A percentile compares a stretch with the other conserved stretches of the same genome.
Evolutionary conservation across 2,888 invertebrate genomes (phyloP).

Genomic region (Hypercompe scribonia): DNA sequence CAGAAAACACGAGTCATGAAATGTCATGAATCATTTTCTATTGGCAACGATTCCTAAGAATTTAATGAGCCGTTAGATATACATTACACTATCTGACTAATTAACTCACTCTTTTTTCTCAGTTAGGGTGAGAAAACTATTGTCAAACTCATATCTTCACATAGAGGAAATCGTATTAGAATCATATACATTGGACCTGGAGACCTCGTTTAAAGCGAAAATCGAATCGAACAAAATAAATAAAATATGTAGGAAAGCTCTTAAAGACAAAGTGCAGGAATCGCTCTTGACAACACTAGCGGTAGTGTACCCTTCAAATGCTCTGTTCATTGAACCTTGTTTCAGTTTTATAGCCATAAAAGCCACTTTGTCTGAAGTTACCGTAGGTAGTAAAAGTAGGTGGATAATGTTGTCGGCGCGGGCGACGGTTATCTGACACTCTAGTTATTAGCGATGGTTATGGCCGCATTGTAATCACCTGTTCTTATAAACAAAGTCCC

Average conservation of each 20-base stretch:
- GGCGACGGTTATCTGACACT: constrained; percentile 50
- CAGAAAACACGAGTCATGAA: background rate
- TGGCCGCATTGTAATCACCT: constrained; percentile 36
- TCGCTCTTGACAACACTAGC: background rate
- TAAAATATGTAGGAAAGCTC: background rate
- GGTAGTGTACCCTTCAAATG: background rate
- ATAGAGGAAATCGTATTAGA: too few species aligned
- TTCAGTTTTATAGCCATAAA: constrained; percentile 36
- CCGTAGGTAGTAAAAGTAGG: constrained; percentile 22
- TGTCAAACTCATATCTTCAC: background rate
- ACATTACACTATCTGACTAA: background rate
- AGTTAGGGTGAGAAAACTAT: background rate
- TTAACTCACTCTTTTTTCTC: background rate
- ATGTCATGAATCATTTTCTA: too few species aligned
- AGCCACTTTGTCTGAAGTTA: constrained; percentile 34
- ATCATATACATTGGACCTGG: too few species aligned
- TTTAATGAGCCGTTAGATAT: background rate
- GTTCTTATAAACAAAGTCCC: constrained; percentile 42
- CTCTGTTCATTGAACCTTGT: constrained; percentile 26
- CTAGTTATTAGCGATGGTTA: constrained; percentile 33
- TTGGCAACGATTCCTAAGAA: background rate
- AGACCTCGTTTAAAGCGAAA: too few species aligned
- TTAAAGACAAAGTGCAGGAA: background rate
- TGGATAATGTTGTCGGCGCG: constrained; percentile 29
- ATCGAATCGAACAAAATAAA: too few species aligned